These are phyloP conservation scores for Tapirus indicus DNA, from an alignment of 2,797 vertebrate species.

Conservation along the genomic window DNA sequence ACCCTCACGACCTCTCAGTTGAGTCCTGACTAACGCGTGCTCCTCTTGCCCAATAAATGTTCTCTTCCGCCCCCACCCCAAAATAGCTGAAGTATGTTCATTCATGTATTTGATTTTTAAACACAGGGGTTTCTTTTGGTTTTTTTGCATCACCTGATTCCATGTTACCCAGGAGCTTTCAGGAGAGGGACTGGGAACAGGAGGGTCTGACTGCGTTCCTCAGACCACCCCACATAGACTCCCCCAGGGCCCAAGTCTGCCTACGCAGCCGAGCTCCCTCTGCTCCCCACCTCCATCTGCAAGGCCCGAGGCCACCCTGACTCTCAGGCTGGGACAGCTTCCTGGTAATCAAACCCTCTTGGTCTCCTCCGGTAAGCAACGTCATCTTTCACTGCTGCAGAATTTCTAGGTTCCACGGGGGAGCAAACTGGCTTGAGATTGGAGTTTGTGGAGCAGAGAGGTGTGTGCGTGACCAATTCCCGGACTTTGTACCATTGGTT, in stretches of 20 bases:
- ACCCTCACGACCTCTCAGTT: background rate
- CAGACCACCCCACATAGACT: background rate
- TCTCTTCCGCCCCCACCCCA: background rate
- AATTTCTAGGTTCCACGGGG: background rate
- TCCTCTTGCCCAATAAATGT: background rate
- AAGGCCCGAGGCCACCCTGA: background rate
- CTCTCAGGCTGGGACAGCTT: background rate
- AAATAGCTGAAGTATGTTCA: background rate
- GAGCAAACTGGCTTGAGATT: background rate
- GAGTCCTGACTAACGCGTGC: background rate
- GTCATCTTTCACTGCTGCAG: background rate
- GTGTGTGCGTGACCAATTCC: background rate
- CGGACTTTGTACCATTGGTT: background rate
- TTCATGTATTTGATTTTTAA: constrained; percentile 16
- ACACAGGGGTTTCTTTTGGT: background rate
- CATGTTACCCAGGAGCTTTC: background rate
- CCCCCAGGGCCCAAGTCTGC: background rate
- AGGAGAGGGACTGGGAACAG: background rate
- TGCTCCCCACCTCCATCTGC: background rate
- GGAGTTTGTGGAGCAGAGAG: background rate
- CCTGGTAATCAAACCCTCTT: background rate
- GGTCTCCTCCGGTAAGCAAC: background rate
- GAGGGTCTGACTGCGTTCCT: background rate
- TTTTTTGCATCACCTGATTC: background rate
- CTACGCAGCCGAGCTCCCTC: background rate